A percentile compares a stretch with the other conserved stretches of the same genome.
Conservation (phyloP, 2,888 invertebrate species). For the Ceramica pisi region DNA sequence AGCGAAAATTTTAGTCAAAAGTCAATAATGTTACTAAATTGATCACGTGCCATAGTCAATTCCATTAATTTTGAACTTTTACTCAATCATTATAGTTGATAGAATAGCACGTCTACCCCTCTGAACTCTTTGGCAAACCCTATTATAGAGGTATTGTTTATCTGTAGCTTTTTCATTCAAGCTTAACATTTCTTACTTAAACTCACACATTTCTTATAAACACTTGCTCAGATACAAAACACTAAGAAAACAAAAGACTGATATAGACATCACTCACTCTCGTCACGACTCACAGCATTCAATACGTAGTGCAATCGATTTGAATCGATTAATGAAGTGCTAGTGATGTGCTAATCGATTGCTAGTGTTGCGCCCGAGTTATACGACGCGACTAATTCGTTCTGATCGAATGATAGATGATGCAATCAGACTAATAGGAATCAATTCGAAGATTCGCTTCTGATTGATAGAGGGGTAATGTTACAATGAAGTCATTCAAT, state of each 20-base stretch:
- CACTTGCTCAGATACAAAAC: not conserved
- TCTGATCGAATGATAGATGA: constrained; percentile 58
- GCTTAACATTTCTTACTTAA: not conserved
- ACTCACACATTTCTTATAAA: too few species aligned
- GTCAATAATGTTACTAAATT: too few species aligned
- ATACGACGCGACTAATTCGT: constrained; percentile 57
- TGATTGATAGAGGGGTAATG: constrained; percentile 51
- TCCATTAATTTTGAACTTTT: too few species aligned
- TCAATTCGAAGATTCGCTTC: constrained; percentile 56
- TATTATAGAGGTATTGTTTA: too few species aligned
- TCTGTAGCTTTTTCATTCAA: not conserved
- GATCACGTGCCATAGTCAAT: too few species aligned
- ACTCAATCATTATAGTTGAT: too few species aligned
- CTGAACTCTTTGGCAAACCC: not conserved
- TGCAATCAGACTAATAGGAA: constrained; percentile 56
- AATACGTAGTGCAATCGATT: constrained; percentile 74
- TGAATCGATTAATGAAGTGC: constrained; percentile 83
- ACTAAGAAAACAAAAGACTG: not conserved
- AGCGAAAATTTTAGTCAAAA: too few species aligned
- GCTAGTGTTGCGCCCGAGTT: constrained; percentile 53
- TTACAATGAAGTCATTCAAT: constrained; percentile 54
- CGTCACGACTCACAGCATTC: constrained; percentile 46
- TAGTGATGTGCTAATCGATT: constrained; percentile 85
- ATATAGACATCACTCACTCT: constrained; percentile 11
- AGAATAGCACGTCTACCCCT: too few species aligned